Evolutionary conservation across 2,888 invertebrate species (phyloP), one percentile per base, ranked within the genome.

Genomic region (Chromoteleia sp.): DNA sequence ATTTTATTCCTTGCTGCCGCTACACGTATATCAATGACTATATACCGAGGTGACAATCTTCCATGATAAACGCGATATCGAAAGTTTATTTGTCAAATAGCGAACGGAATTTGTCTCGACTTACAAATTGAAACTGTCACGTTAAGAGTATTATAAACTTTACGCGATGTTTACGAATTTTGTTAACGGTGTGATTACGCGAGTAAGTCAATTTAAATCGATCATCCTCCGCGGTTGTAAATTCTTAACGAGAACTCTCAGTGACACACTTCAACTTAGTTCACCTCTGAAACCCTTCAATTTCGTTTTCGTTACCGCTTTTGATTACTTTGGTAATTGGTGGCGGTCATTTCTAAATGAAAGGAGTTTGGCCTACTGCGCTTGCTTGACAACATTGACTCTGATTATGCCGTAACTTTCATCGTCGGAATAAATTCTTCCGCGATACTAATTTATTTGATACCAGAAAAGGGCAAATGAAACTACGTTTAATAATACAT

Each of bases 291-390:
- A 63, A 50, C 65, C 56, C 70, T 71, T 71, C 56, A 77, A 71
- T 77, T 63, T 65, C 56, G 70, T 77, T 65, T 56, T 21, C 33
- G 17, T 43, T 25, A 3, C 59, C 15, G 29, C 56, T 45, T 63
- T 63, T 41, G 71, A 58, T 71, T 77, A 77, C 65, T 71, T 39
- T 41, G 50, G 15, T 65, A 77, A 77, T 77, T 77, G 71, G 59
- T 48, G 30, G 21, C 39, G 76, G 70, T 77, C 76, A 77, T 70
- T 77, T 70, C 68, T 36, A 70, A 77, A 77, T 63, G 43, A 63
- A 77, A 68, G 68, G 45, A 68, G 17, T 54, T 63, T 70, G 56
- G 70, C 56, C 54, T 52, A 76, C 52, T 33, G 52, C 19, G 33
- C 67, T 59, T 67, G 25, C 65, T 17, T 3, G 45, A 17, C 67